These are phyloP conservation scores for Pseudochaenichthys georgianus DNA, from an alignment of 2,797 vertebrate genomes.

Conservation along the genomic window DNA sequence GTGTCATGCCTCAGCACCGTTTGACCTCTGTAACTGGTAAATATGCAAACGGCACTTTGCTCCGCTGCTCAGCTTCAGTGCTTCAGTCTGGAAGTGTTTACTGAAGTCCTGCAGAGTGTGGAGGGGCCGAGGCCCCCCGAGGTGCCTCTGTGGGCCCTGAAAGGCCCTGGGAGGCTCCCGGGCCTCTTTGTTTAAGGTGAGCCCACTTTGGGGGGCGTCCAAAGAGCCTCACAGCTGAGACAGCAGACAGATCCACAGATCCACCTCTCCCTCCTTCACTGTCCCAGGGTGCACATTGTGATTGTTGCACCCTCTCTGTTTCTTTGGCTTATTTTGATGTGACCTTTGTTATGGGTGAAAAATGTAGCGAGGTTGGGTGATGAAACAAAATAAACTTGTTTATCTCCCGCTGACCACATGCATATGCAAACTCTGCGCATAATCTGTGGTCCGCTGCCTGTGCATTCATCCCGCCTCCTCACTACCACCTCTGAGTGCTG, in stretches of 20 bases:
- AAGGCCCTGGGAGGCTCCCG: constrained; percentile 73
- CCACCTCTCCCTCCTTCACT: constrained; percentile 67
- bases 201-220: constrained; percentile 70
- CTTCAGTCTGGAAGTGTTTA: constrained; percentile 88
- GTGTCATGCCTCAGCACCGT: constrained; percentile 63
- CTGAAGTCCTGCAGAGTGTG: constrained; percentile 88
- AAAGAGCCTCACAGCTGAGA: constrained; percentile 80
- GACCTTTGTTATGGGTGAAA: background rate
- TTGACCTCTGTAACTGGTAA: constrained; percentile 83
- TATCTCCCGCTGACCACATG: too few relatives aligned
- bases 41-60: constrained; percentile 89
- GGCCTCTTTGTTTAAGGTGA: constrained; percentile 90
- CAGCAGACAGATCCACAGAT: constrained; percentile 83
- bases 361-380: background rate
- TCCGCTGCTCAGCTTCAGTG: constrained; percentile 83
- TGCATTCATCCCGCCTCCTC: too few relatives aligned
- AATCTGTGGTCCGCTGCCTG: background rate
- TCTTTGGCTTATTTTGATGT: background rate
- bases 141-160: constrained; percentile 86
- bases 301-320: background rate
- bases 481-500: too few relatives aligned
- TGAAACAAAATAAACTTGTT: too few relatives aligned
- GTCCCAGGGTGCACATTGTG: background rate
- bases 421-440: too few relatives aligned
- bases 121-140: constrained; percentile 88